A percentile compares a stretch with the other conserved stretches of the same genome.
phyloP scores from a whole-genome alignment of 2,888 invertebrate genomes.

The Stictocephala bisonia region DNA sequence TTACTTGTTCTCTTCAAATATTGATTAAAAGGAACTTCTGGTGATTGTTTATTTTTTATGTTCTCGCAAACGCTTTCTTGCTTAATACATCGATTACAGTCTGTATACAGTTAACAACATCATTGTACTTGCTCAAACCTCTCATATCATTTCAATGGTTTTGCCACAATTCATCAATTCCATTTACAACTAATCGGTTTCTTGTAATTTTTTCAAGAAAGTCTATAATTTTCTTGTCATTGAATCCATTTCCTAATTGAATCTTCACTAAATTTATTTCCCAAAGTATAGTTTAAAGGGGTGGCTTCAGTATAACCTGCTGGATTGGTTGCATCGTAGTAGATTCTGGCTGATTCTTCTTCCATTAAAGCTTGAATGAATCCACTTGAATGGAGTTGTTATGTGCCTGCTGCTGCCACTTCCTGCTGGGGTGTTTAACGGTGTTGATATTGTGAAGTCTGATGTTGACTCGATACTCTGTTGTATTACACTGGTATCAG shows the following conservation, averaged over 20 bases:
- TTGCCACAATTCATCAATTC: constrained; percentile 1
- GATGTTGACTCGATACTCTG: no score
- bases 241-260: not conserved
- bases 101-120: not conserved
- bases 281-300: not conserved
- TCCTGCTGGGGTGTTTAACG: no score
- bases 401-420: no score
- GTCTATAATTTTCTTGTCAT: not conserved
- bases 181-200: not conserved
- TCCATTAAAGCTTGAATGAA: no score
- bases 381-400: no score
- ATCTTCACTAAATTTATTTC: not conserved
- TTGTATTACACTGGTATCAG: no score
- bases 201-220: not conserved
- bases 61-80: not conserved
- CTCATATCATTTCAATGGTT: not conserved
- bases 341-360: no score
- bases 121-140: not conserved
- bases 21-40: constrained; percentile 4
- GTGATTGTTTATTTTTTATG: constrained; percentile 8
- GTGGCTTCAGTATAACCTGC: not conserved
- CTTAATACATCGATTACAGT: not conserved
- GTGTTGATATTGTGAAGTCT: no score
- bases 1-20: not conserved
- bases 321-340: no score